These are phyloP conservation scores for Drosophila pseudoananassae DNA, from an alignment of 1,140 invertebrate species.

Conservation along the genomic window DNA sequence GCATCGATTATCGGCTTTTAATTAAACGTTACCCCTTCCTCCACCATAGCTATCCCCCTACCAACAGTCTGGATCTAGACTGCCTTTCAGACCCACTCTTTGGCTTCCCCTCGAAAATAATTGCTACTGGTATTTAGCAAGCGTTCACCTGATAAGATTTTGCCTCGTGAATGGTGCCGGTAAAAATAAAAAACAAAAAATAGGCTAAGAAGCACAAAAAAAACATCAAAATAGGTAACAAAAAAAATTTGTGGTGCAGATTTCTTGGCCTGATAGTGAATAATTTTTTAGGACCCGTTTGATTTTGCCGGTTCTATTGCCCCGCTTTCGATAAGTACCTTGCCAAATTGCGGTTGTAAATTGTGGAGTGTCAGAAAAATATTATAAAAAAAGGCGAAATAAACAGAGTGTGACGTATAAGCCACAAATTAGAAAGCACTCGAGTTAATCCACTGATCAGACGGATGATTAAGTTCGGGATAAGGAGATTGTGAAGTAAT, in stretches of 20 bases:
- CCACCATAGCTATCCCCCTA: neutral
- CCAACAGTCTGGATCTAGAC: neutral
- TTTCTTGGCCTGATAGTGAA: conserved; percentile 69
- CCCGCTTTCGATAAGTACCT: conserved; percentile 59
- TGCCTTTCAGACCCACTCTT: neutral
- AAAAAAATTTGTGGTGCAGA: conserved; percentile 59
- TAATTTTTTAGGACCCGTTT: conserved; percentile 61
- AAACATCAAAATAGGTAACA: conserved; percentile 53
- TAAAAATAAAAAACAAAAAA: conserved; percentile 11
- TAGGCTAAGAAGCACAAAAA: conserved; percentile 14
- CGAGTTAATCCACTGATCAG: conserved; percentile 44
- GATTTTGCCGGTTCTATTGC: conserved; percentile 66
- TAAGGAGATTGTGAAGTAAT: neutral
- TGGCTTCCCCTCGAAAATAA: conserved; percentile 51
- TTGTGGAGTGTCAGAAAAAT: conserved; percentile 57
- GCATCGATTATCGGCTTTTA: conserved; percentile 79
- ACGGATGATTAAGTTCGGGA: conserved; percentile 10
- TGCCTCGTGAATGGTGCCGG: conserved; percentile 33
- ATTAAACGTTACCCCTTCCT: conserved; percentile 60
- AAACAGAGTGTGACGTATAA: conserved; percentile 12
- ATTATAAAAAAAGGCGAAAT: conserved; percentile 30
- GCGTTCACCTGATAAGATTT: conserved; percentile 67
- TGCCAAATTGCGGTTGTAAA: conserved; percentile 78
- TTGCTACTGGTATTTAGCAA: conserved; percentile 82
- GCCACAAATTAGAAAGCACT: conserved; percentile 42